Evolutionary conservation across 2,888 invertebrate genomes (phyloP), one percentile per base, ranked within the genome.

Genomic region (Morpho helenor): DNA sequence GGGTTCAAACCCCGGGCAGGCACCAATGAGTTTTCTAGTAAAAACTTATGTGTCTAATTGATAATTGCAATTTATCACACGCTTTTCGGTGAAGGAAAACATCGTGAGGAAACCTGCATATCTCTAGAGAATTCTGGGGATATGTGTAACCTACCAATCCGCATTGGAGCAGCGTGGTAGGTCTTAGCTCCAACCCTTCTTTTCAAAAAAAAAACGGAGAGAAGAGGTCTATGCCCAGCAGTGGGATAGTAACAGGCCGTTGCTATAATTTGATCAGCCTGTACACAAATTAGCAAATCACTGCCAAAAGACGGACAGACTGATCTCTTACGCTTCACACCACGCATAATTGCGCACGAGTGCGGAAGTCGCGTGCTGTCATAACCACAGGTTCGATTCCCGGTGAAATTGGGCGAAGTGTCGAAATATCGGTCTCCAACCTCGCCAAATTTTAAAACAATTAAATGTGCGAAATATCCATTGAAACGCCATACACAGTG

Each of bases 361-460:
- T 80, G 66, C 73, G 75, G 79, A 76, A 78, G 81, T 82, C 82
- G 85, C 84, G 84, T 84, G 84, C 82, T 66, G 73, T 64, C 60
- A 61, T 76, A 80, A 75, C 67, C 65, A 72, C 69, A 66, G 72
- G 69, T 73, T 78, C 71, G 67, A 71, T 66, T 71, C 74, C 67
- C 68, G 75, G 58, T 64, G 62, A 61, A 57, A 68, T 70, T 58
- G 60, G 51, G 56, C 61, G 46, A 52, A 42, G 45, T 46, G 56
- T 45, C 55, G 49, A 49, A 49, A 53, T 49, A 47, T 51, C 39
- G 31, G 44, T 47, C 49, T 46, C 46, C 52, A 52, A 41, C 47
- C 48, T 48, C 47, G 41, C n/a, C 49, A 44, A 16, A 42, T 39
- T 47, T 49, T 41, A 42, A 49, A 45, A 54, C 49, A 56, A 59